These are phyloP conservation scores for Melanostoma scalare DNA, from an alignment of 2,888 invertebrate genomes.

Conservation along the genomic window DNA sequence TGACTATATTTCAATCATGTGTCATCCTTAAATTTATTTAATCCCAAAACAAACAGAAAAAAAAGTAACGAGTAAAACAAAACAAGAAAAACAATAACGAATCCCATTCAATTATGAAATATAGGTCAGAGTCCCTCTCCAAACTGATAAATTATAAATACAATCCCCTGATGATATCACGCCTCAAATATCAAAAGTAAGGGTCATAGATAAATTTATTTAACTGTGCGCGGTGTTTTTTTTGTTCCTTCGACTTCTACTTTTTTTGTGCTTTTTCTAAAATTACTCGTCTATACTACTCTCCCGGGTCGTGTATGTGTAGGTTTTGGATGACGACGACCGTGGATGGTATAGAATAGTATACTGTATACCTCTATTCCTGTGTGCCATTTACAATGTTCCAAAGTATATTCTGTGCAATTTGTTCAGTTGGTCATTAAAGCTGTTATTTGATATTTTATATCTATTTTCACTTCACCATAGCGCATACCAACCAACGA, in stretches of 20 bases:
- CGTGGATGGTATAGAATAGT: neutral
- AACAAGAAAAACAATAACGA: constrained; percentile 11
- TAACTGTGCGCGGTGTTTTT: constrained; percentile 19
- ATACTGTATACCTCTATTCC: neutral
- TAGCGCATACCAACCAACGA: too few species aligned
- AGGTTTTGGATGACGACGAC: too few species aligned
- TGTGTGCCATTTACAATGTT: neutral
- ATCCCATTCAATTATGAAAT: constrained; percentile 51
- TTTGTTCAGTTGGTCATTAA: constrained; percentile 65
- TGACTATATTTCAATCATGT: neutral
- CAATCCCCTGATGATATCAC: constrained; percentile 50
- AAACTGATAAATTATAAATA: constrained; percentile 47
- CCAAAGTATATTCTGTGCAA: constrained; percentile 8
- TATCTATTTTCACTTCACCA: neutral
- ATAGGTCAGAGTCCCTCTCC: constrained; percentile 53
- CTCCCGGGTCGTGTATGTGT: neutral
- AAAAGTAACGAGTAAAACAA: neutral
- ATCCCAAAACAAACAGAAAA: neutral
- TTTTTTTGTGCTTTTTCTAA: constrained; percentile 7
- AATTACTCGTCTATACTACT: constrained; percentile 8
- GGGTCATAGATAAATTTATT: constrained; percentile 53
- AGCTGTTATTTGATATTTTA: constrained; percentile 47
- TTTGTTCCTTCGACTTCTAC: too few species aligned
- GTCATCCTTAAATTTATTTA: neutral
- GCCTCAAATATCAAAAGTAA: constrained; percentile 63